phyloP scores from a whole-genome alignment of 2,888 invertebrate species.

The Archips crataeganus region DNA sequence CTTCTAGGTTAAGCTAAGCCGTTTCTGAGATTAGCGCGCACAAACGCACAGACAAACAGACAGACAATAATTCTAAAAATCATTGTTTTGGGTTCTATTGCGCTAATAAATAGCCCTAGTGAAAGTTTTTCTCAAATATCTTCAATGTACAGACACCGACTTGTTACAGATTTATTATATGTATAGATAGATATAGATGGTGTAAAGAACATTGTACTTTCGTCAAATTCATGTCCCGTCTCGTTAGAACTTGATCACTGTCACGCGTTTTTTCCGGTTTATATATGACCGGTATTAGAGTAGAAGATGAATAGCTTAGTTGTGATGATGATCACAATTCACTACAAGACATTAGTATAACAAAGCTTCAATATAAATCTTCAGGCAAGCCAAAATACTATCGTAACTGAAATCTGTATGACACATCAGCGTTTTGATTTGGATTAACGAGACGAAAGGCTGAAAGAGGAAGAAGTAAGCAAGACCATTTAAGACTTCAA shows the following conservation, averaged over 20 bases:
- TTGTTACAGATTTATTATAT: no score
- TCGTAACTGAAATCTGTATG: background rate
- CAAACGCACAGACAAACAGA: no score
- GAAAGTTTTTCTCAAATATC: no score
- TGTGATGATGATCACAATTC: background rate
- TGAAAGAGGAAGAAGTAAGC: background rate
- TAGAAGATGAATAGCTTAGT: background rate
- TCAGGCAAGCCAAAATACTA: background rate
- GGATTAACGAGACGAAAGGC: background rate
- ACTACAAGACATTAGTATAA: background rate
- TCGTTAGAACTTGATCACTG: background rate
- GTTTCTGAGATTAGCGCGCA: no score
- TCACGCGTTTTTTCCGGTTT: background rate
- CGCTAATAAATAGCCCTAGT: no score
- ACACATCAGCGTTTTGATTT: background rate
- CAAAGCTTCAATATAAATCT: background rate
- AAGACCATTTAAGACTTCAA: background rate
- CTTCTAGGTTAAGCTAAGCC: no score
- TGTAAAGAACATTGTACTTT: conserved; percentile 2
- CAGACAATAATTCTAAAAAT: no score
- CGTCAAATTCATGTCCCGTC: background rate
- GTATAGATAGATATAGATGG: no score
- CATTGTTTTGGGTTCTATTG: no score
- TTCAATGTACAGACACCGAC: no score
- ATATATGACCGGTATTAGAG: background rate